Evolutionary conservation across 92 coral and sea anemone genomes (phyloP), one percentile per base, ranked within the genome.

Genomic region (Zoanthus sociatus): DNA sequence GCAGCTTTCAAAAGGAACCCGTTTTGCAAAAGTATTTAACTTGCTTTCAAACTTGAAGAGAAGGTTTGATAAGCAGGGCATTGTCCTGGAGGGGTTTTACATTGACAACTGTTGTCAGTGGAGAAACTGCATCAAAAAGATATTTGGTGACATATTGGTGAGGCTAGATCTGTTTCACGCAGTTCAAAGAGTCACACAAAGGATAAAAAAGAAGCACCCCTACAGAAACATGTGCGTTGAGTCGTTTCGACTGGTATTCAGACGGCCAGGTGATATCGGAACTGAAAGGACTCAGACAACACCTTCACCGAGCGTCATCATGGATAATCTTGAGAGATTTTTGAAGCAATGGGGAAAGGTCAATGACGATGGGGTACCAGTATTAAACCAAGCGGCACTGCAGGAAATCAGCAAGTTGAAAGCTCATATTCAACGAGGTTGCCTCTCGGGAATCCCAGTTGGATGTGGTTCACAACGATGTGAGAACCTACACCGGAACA

Each of bases 71-170:
- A 12, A 76, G 9, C 84, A 78, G 81, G 78, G 14, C 56, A 21
- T 79, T 20, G 50, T 54, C 47, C 17, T 64, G 11, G 78, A 79
- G 31, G 84, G 79, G 42, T 72, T 87, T 18, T 90, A 63, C 77
- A 16, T 91, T 46, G 92, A 91, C 61, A 91, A 84, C 76, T 91
- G 92, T 66, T 91, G 94, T 53, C 60, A 68, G 20, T 84, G 91
- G 86, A 78, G 86, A 71, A 33, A 51, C 3, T 48, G 14, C 5
- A 56, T 92, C 3, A 67, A 85, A 54, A 67, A 45, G 1, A 56
- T 78, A 17, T 92, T 92, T 83, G 92, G 89, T 64, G 73, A 48
- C 73, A 20, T 89, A 30, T 11, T 32, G 44, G 72, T 84, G 56
- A 51, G 56, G 56, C 56, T 90, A 9, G 93, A 91, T 50, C 14